These are phyloP conservation scores for Chymomyza costata DNA, from an alignment of 1,140 invertebrate genomes.

Conservation along the genomic window DNA sequence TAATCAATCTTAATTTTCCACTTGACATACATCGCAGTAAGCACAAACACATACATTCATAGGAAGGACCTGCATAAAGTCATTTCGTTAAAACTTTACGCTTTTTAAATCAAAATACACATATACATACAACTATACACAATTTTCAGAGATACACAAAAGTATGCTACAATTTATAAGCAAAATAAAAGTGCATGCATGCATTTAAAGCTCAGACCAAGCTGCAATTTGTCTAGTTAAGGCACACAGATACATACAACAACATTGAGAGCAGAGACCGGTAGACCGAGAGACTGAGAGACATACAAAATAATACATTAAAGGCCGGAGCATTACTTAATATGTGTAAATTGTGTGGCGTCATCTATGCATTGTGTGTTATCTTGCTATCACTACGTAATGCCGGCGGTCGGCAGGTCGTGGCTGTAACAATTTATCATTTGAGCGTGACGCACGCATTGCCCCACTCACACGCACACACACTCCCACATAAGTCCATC, in stretches of 20 bases:
- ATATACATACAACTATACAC: neutral
- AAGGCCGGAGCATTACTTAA: slow-evolving; percentile 67
- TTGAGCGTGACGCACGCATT: slow-evolving; percentile 60
- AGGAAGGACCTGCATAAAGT: slow-evolving; percentile 1
- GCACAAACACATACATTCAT: slow-evolving; percentile 1
- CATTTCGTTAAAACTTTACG: slow-evolving; percentile 55
- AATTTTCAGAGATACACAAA: slow-evolving; percentile 55
- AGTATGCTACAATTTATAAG: slow-evolving; percentile 50
- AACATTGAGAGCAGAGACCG: neutral
- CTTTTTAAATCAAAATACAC: slow-evolving; percentile 72
- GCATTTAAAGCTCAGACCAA: slow-evolving; percentile 31
- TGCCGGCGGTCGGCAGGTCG: slow-evolving; percentile 24
- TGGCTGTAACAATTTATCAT: slow-evolving; percentile 63
- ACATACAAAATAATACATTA: slow-evolving; percentile 42
- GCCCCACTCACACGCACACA: slow-evolving; percentile 1
- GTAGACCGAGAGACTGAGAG: too few species aligned
- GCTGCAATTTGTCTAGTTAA: slow-evolving; percentile 57
- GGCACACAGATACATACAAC: slow-evolving; percentile 8
- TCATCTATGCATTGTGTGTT: slow-evolving; percentile 69
- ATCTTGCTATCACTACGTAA: slow-evolving; percentile 44
- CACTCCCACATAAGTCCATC: slow-evolving; percentile 28
- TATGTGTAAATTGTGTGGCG: slow-evolving; percentile 72
- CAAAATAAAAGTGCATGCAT: slow-evolving; percentile 29
- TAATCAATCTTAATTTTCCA: slow-evolving; percentile 73
- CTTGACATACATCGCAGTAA: slow-evolving; percentile 57